Evolutionary conservation across 2,797 vertebrate species (phyloP).

Genomic region (Rousettus madagascariensis): DNA sequence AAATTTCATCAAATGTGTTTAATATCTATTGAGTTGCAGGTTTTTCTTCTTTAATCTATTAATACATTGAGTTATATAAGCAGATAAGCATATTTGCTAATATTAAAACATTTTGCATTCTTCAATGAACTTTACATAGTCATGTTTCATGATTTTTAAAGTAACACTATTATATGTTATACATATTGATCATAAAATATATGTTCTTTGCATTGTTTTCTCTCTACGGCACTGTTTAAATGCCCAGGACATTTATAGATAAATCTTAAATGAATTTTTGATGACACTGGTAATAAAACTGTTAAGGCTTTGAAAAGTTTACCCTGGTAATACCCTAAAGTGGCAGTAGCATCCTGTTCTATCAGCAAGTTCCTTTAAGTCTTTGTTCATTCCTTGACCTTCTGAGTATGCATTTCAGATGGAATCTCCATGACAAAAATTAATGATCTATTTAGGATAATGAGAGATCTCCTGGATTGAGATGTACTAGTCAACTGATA

Average conservation of each 20-base stretch:
- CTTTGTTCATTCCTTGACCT: conserved; percentile 56
- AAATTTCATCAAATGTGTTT: neutral
- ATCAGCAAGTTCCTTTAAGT: neutral
- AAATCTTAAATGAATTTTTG: conserved; percentile 15
- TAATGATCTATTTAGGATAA: conserved; percentile 62
- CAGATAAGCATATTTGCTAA: neutral
- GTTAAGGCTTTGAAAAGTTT: conserved; percentile 5
- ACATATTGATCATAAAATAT: neutral
- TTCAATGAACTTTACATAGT: neutral
- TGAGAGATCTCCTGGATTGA: conserved; percentile 52
- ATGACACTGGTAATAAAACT: conserved; percentile 28
- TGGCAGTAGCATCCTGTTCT: neutral
- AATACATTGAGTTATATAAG: neutral
- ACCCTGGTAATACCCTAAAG: neutral
- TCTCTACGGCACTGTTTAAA: neutral
- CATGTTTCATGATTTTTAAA: neutral
- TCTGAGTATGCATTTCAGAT: conserved; percentile 32
- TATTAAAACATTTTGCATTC: neutral
- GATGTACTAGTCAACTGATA: conserved; percentile 34
- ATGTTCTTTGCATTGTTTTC: neutral
- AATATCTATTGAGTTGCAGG: neutral
- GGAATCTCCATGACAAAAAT: conserved; percentile 41
- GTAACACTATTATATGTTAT: neutral
- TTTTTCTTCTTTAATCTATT: conserved; percentile 9
- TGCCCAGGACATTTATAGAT: neutral